Conservation (phyloP, 1,140 invertebrate genomes). For the Adoxophyes honmai region DNA sequence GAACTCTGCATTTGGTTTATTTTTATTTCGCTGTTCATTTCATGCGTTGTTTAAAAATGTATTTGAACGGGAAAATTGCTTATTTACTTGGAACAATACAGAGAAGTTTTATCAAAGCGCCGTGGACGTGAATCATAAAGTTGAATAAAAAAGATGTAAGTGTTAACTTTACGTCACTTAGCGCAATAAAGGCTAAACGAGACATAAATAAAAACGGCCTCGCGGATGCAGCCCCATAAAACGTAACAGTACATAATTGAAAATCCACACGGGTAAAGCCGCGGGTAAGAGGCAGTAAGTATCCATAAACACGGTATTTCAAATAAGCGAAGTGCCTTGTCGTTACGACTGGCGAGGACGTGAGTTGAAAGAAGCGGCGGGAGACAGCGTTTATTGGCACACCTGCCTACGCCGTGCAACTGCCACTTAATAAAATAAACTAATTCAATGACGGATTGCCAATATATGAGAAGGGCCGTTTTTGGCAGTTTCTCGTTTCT, state of each 20-base stretch:
- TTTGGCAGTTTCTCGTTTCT: too few species aligned
- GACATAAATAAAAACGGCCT: slow-evolving; percentile 8
- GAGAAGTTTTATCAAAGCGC: background rate
- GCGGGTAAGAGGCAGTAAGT: slow-evolving; percentile 40
- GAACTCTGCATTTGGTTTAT: background rate
- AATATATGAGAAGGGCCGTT: too few species aligned
- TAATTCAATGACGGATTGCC: background rate
- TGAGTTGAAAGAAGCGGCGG: slow-evolving; percentile 49
- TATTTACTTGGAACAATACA: background rate
- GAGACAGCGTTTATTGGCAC: slow-evolving; percentile 50
- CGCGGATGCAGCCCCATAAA: slow-evolving; percentile 9
- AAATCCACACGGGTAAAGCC: slow-evolving; percentile 5
- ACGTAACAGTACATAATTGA: slow-evolving; percentile 13
- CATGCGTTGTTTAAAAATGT: background rate
- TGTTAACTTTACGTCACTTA: slow-evolving; percentile 6
- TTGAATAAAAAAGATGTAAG: background rate
- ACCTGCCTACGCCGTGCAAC: slow-evolving; percentile 45
- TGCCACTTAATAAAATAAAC: slow-evolving; percentile 13
- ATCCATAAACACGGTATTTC: slow-evolving; percentile 59
- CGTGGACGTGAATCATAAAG: background rate
- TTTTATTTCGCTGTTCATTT: background rate
- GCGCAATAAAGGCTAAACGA: slow-evolving; percentile 5
- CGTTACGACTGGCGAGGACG: slow-evolving; percentile 50
- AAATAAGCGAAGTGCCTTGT: slow-evolving; percentile 51
- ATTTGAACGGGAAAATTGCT: background rate